Percentiles rank a stretch among this genome's conserved stretches.
phyloP scores from a whole-genome alignment of 2,888 invertebrate genomes.

The Leucoma salicis region DNA sequence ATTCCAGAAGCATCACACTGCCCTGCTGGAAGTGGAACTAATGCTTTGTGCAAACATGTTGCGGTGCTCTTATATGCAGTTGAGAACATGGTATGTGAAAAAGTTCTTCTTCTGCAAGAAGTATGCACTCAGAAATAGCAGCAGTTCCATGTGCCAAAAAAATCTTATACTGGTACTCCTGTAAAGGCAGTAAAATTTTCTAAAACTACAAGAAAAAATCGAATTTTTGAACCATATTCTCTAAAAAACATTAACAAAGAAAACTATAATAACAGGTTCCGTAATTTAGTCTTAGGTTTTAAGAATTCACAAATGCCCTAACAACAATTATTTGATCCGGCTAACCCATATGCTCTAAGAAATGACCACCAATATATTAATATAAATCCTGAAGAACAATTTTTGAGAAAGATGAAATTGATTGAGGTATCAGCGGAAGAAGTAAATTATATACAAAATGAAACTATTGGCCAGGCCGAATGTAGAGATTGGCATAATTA shows the following conservation, averaged over 20 bases:
- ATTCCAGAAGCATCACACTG: not conserved
- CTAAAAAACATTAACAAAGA: not conserved
- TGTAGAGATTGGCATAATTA: not conserved
- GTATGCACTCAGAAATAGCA: constrained; percentile 1
- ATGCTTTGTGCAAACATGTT: constrained; percentile 6
- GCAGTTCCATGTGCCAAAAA: constrained; percentile 2
- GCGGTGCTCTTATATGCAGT: not conserved
- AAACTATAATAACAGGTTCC: not conserved
- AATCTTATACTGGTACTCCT: not conserved
- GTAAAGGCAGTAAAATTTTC: not conserved
- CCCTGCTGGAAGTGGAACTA: constrained; percentile 4
- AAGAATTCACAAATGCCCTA: not conserved
- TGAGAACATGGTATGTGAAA: constrained; percentile 3
- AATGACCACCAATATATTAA: not conserved
- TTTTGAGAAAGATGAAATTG: not conserved
- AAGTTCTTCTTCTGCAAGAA: not conserved
- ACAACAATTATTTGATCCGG: constrained; percentile 3
- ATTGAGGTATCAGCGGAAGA: not conserved
- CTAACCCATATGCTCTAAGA: constrained; percentile 4
- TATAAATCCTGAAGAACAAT: not conserved
- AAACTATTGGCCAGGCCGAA: not conserved
- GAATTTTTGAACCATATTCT: not conserved
- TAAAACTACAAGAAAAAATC: not conserved
- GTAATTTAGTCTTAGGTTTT: not conserved
- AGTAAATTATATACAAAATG: not conserved